phyloP scores from a whole-genome alignment of 2,888 invertebrate species.

The Sepioteuthis lessoniana region DNA sequence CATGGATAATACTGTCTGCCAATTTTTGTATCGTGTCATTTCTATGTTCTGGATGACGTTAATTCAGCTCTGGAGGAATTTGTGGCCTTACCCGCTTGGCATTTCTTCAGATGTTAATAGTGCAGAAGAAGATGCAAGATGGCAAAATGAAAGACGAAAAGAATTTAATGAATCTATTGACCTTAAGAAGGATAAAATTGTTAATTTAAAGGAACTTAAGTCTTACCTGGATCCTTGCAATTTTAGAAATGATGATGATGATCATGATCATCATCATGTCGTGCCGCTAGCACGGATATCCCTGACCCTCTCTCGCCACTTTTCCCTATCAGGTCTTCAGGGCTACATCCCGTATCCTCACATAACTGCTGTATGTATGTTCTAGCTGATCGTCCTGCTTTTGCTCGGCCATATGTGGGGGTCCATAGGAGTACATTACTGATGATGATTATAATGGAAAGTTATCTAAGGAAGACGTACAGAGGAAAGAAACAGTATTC shows the following conservation, averaged over 20 bases:
- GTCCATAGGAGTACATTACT: too few relatives aligned
- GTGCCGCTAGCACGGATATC: too few relatives aligned
- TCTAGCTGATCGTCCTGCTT: too few relatives aligned
- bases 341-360: too few relatives aligned
- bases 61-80: slow-evolving; percentile 85
- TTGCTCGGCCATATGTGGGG: too few relatives aligned
- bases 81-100: slow-evolving; percentile 81
- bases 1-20: too few relatives aligned
- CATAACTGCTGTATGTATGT: too few relatives aligned
- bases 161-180: slow-evolving; percentile 84
- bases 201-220: slow-evolving; percentile 79
- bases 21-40: too few relatives aligned
- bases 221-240: slow-evolving; percentile 85
- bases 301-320: too few relatives aligned
- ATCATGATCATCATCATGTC: too few relatives aligned
- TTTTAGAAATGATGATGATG: slow-evolving; percentile 82
- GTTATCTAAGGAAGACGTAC: slow-evolving; percentile 82
- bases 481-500: slow-evolving; percentile 83
- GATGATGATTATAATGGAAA: slow-evolving; percentile 82
- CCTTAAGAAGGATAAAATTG: slow-evolving; percentile 83
- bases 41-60: too few relatives aligned
- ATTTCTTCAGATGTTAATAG: slow-evolving; percentile 76
- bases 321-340: too few relatives aligned
- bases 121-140: slow-evolving; percentile 76
- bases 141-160: slow-evolving; percentile 78